Conservation (phyloP, 2,797 vertebrate species). For the Peromyscus aztecus region DNA sequence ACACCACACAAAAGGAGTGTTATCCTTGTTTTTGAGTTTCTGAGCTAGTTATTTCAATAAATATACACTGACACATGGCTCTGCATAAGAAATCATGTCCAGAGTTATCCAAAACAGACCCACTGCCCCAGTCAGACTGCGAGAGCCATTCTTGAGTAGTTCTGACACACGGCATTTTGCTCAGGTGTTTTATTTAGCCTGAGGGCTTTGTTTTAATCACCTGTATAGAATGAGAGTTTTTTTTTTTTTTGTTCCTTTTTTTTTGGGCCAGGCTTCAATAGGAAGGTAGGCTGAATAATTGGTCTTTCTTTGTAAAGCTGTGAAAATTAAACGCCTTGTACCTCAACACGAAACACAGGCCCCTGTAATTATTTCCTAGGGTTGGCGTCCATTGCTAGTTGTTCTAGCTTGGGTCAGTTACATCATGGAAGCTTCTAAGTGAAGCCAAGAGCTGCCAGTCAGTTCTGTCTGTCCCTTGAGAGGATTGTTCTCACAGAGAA, state of each 20-base stretch:
- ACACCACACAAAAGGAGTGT: not conserved
- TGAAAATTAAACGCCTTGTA: constrained; percentile 57
- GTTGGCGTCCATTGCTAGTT: not conserved
- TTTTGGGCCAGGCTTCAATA: not conserved
- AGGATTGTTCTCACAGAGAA: constrained; percentile 20
- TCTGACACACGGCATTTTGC: constrained; percentile 9
- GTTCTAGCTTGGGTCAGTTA: not conserved
- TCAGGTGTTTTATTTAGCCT: constrained; percentile 48
- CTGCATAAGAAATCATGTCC: not conserved
- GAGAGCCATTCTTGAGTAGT: not conserved
- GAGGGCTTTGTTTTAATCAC: constrained; percentile 55
- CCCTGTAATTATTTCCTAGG: not conserved
- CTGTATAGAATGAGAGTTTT: constrained; percentile 29
- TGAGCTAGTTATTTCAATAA: constrained; percentile 12
- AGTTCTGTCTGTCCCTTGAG: not conserved
- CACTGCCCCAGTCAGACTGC: not conserved
- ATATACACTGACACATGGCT: not conserved
- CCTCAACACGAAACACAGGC: too few relatives aligned
- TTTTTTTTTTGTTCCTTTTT: too few relatives aligned
- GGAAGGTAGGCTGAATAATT: constrained; percentile 60
- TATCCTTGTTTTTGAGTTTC: not conserved
- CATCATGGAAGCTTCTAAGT: not conserved
- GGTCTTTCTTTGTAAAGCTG: constrained; percentile 11
- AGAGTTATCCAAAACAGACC: not conserved
- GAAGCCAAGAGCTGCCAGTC: not conserved